Percentiles rank a stretch among this genome's conserved stretches.
Evolutionary conservation across 2,888 invertebrate species (phyloP).

Genomic region (Adelphocoris suturalis): DNA sequence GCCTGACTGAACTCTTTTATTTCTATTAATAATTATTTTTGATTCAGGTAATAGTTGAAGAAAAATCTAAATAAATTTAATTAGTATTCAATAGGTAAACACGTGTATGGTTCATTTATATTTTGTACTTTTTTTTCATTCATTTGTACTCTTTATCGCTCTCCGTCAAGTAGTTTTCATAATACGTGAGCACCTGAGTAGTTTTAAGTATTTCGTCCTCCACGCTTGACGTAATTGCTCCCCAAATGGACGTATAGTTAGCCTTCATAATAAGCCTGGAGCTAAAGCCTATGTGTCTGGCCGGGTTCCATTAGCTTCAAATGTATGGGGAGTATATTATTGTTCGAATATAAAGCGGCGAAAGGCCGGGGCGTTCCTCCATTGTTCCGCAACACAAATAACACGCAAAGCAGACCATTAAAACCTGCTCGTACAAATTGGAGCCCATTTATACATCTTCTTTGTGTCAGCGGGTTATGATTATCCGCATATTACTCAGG

Average conservation of each 20-base stretch:
- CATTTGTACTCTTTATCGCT: no score
- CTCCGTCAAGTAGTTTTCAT: no score
- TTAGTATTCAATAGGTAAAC: no score
- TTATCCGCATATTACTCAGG: conserved; percentile 61
- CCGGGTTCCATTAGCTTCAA: conserved; percentile 55
- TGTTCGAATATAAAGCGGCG: conserved; percentile 50
- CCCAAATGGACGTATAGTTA: not conserved
- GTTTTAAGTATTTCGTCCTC: not conserved
- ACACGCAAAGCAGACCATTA: conserved; percentile 55
- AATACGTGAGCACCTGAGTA: no score
- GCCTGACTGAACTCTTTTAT: no score
- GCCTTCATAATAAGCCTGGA: not conserved
- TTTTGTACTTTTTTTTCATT: no score
- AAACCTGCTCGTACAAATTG: conserved; percentile 42
- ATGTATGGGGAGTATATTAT: conserved; percentile 47
- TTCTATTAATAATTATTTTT: no score
- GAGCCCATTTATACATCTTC: conserved; percentile 31
- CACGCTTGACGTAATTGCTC: conserved; percentile 13
- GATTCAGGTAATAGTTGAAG: no score
- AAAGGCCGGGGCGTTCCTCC: conserved; percentile 49
- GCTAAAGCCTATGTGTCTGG: not conserved
- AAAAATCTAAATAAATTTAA: no score
- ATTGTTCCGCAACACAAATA: conserved; percentile 65
- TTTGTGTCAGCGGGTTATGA: conserved; percentile 60
- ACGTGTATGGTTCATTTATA: no score